phyloP scores from a whole-genome alignment of 2,113 vertebrate genomes.

The Copsychus sechellarum region DNA sequence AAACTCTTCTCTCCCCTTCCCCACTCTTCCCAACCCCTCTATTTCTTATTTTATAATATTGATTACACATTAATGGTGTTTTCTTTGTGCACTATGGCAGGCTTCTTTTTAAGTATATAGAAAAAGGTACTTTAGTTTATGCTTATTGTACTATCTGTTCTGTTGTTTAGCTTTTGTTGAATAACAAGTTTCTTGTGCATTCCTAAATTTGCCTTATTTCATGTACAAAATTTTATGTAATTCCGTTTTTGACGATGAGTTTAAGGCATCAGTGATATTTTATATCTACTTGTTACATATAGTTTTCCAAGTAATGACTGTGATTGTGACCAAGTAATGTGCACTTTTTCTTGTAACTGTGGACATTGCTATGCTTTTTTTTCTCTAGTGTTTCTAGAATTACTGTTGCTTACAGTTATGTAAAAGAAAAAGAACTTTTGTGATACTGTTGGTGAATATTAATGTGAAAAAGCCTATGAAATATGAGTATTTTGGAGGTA shows the following conservation, averaged over 20 bases:
- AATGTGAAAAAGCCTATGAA: conserved; percentile 87
- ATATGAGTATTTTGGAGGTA: conserved; percentile 86
- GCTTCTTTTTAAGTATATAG: conserved; percentile 78
- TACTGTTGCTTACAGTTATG: conserved; percentile 84
- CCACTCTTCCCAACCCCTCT: conserved; percentile 22
- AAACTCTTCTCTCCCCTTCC: conserved; percentile 54
- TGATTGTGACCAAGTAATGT: conserved; percentile 89
- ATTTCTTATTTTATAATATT: conserved; percentile 80
- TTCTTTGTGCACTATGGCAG: conserved; percentile 80
- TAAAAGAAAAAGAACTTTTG: conserved; percentile 82
- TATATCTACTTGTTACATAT: conserved; percentile 85
- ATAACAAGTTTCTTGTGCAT: conserved; percentile 81
- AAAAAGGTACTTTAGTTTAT: conserved; percentile 76
- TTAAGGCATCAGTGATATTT: conserved; percentile 84
- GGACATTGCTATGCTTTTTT: conserved; percentile 87
- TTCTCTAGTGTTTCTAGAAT: conserved; percentile 87
- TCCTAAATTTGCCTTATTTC: conserved; percentile 88
- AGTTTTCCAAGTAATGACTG: conserved; percentile 88
- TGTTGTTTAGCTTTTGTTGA: conserved; percentile 79
- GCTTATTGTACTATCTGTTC: conserved; percentile 78
- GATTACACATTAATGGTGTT: conserved; percentile 78
- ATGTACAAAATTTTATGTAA: conserved; percentile 81
- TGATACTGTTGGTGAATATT: conserved; percentile 90
- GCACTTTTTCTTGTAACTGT: conserved; percentile 89
- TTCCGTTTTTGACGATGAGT: conserved; percentile 81